Conservation (phyloP, 1,140 invertebrate species). For the Habropoda laboriosa region DNA sequence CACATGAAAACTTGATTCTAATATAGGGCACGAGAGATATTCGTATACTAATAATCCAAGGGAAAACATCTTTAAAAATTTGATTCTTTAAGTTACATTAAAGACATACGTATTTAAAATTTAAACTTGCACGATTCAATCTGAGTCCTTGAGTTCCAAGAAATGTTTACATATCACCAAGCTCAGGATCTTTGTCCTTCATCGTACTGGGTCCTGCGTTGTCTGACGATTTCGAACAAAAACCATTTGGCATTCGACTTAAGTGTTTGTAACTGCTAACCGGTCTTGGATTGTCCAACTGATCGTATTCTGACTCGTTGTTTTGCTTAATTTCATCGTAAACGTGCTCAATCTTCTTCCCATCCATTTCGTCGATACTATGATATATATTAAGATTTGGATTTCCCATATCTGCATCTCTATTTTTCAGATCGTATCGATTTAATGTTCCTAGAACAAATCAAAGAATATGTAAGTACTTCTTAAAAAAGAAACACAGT, state of each 20-base stretch:
- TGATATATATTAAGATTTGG: constrained; percentile 91
- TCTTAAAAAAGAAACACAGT: background rate
- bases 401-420: constrained; percentile 91
- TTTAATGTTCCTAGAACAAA: background rate
- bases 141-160: background rate
- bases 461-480: background rate
- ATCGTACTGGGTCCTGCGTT: constrained; percentile 64
- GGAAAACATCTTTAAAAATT: background rate
- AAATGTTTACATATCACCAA: constrained; percentile 58
- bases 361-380: constrained; percentile 87
- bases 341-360: constrained; percentile 90
- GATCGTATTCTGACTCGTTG: constrained; percentile 92
- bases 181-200: constrained; percentile 66
- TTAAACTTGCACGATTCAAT: background rate
- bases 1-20: background rate
- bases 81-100: constrained; percentile 1
- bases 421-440: constrained; percentile 88
- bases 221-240: constrained; percentile 63
- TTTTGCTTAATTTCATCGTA: constrained; percentile 96
- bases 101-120: background rate
- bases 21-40: background rate
- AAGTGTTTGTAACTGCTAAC: constrained; percentile 89
- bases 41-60: background rate
- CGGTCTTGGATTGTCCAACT: constrained; percentile 92
- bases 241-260: constrained; percentile 88